Percentiles rank a stretch among this genome's conserved stretches.
Conservation (phyloP, 2,113 vertebrate genomes). For the Odocoileus virginianus region DNA sequence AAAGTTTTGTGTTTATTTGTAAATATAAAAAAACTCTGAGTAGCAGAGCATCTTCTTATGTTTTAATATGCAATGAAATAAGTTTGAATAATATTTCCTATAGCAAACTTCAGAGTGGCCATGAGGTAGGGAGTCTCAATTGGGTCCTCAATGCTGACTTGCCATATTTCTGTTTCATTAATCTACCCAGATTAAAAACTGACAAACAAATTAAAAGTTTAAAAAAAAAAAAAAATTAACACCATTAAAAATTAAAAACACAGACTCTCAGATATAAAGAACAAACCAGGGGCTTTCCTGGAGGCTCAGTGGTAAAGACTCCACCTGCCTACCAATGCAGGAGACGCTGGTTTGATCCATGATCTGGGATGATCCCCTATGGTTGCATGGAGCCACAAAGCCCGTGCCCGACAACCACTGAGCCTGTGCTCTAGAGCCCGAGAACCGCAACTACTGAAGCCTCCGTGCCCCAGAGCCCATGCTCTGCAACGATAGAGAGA, state of each 20-base stretch:
- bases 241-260: neutral
- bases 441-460: neutral
- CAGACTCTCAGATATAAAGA: neutral
- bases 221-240: too few relatives aligned
- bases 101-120: neutral
- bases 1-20: neutral
- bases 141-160: neutral
- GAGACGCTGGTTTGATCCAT: neutral
- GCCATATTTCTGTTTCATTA: neutral
- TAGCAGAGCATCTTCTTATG: neutral
- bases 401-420: neutral
- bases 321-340: neutral
- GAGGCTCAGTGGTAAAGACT: neutral
- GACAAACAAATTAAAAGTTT: neutral
- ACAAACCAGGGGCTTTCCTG: neutral
- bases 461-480: neutral
- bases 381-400: neutral
- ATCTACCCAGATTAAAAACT: neutral
- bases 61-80: neutral
- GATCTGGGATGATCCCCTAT: neutral
- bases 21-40: neutral
- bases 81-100: neutral
- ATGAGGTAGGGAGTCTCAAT: neutral
- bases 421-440: neutral
- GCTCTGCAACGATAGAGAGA: neutral